Evolutionary conservation across 35 echinoderm and acorn worm genomes (phyloP), one percentile per base, ranked within the genome.

Genomic region (Diadema setosum): DNA sequence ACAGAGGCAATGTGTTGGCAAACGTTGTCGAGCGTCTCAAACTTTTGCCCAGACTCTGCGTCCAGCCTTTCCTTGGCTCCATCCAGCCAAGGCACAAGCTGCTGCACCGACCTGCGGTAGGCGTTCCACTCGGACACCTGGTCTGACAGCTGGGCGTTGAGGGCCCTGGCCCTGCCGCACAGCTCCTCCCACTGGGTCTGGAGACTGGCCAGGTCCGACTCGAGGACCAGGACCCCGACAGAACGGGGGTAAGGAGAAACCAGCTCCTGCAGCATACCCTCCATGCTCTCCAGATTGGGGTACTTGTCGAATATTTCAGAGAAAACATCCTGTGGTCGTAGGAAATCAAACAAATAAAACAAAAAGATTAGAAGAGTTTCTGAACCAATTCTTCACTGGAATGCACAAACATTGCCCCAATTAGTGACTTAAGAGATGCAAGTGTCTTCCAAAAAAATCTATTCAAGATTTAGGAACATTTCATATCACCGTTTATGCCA

Each of bases 281-380:
- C 81, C 15, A 91, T 80, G 52, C 70, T 25, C 39, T 91, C 75
- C 39, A 95, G 42, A 34, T 46, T 60, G 8, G 60, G 42, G 8
- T 83, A 58, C 45, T 95, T 95, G 58, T 85, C 87, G 56, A 48
- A 45, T 26, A 94, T 94, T 36, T 94, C 92, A 65, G 92, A 39
- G n/a, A 90, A 82, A 37, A 94, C 35, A 11, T 40, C 87, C 92
- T 94, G 74, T 41, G 63, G 42, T 52, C 41, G 18, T n/a, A 55
- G n/a, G 50, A 24, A 85, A 65, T n/a, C 30, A 58, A 45, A 60
- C 7, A 55, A 89, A 49, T 37, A 15, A 32, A 6, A 67, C 20
- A 5, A 27, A 67, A n/a, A n/a, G n/a, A n/a, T n/a, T n/a, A n/a
- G n/a, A n/a, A n/a, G n/a, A n/a, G n/a, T n/a, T n/a, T n/a, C n/a